phyloP scores from a whole-genome alignment of 2,888 invertebrate genomes.

The Lucinisca nassula region DNA sequence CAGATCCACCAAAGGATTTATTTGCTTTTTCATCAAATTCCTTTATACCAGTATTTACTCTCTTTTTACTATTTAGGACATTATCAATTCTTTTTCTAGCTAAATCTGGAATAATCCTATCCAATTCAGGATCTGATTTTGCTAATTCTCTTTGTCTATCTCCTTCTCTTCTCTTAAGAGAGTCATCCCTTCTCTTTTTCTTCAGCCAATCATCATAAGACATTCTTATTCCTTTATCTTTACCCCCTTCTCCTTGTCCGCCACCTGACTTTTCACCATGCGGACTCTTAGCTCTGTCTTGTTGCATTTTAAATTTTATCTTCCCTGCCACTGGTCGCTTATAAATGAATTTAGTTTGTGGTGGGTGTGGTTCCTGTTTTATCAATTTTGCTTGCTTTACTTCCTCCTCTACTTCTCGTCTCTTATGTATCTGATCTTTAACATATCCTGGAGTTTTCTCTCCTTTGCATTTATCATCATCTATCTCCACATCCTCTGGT shows the following conservation, averaged over 20 bases:
- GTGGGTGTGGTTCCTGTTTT: constrained; percentile 63
- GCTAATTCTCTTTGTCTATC: constrained; percentile 74
- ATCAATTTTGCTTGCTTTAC: constrained; percentile 56
- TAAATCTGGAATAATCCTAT: constrained; percentile 78
- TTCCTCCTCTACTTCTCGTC: constrained; percentile 58
- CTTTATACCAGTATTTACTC: constrained; percentile 76
- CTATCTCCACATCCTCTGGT: constrained; percentile 50
- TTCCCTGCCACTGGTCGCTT: constrained; percentile 82
- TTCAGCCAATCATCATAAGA: constrained; percentile 83
- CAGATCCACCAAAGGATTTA: constrained; percentile 77
- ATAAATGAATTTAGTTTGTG: constrained; percentile 82
- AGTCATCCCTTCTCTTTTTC: constrained; percentile 77
- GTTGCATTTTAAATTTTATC: constrained; percentile 73
- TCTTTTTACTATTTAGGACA: constrained; percentile 74
- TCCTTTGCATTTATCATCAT: constrained; percentile 37
- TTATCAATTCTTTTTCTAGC: constrained; percentile 79
- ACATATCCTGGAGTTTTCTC: constrained; percentile 49
- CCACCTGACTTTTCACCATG: constrained; percentile 62
- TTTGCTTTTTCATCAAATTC: constrained; percentile 73
- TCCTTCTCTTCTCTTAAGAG: constrained; percentile 66
- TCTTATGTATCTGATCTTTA: constrained; percentile 51
- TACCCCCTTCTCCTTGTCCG: constrained; percentile 59
- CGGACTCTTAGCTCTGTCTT: constrained; percentile 70
- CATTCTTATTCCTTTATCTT: constrained; percentile 73
- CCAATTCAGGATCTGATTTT: constrained; percentile 82